Evolutionary conservation across 2,113 vertebrate species (phyloP).

Genomic region (Zosterops pallidus): DNA sequence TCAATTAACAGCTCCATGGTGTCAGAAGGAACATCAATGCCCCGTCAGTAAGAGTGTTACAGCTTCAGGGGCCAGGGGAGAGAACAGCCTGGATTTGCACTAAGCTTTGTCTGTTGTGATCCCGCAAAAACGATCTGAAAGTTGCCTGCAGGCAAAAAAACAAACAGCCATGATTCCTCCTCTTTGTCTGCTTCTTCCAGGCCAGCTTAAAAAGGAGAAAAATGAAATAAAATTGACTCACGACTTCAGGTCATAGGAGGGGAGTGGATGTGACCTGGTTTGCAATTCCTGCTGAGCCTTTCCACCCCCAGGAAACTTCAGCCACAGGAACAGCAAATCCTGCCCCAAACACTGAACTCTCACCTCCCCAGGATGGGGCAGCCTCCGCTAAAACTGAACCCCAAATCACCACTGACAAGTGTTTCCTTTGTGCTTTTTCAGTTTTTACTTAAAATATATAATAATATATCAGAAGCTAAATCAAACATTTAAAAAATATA

Average conservation of each 20-base stretch:
- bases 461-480: neutral
- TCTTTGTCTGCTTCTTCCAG: neutral
- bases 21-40: constrained; percentile 4
- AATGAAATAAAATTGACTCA: neutral
- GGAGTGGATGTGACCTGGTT: neutral
- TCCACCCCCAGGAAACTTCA: neutral
- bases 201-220: neutral
- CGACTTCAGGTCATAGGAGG: neutral
- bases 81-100: neutral
- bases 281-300: neutral
- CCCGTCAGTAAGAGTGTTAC: neutral
- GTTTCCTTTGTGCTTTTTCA: neutral
- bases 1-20: constrained; percentile 35
- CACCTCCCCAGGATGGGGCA: accelerated
- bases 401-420: neutral
- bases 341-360: neutral
- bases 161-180: neutral
- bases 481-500: neutral
- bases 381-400: neutral
- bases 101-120: neutral
- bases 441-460: neutral
- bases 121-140: neutral
- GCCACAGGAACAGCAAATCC: neutral
- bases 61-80: neutral
- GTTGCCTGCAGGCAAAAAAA: constrained; percentile 17